Evolutionary conservation across 35 echinoderm and acorn worm species (phyloP), one percentile per base, ranked within the genome.

Genomic region (Strongylocentrotus purpuratus): DNA sequence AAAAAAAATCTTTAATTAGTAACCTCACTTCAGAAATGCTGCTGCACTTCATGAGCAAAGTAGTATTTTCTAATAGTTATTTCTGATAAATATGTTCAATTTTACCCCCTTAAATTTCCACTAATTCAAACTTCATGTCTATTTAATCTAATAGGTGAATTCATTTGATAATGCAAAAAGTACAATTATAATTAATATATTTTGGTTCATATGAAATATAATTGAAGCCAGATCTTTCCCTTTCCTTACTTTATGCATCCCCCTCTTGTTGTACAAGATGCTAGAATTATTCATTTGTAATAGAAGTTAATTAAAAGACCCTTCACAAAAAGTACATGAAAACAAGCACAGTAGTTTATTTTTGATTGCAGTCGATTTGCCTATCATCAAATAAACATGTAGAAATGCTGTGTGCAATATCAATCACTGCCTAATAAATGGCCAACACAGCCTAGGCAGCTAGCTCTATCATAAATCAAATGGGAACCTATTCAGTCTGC

Each of bases 331-430:
- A 25, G 65, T 78, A 78, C 65, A 78, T n/a, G 20, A 78, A 78
- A 28, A 22, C 65, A 7, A 22, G 61, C 18, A 70, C 0, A 70
- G 18, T 7, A 28, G 61, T 70, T 70, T 7, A 70, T 25, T 28
- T 70, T 78, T 78, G 4, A 78, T 78, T 25, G 65, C 25, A 78
- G 65, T 78, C 20, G 20, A n/a, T 28, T 78, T 28, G 65, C 28
- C 22, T 22, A 78, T n/a, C 65, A 78, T 28, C 65, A 78, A 78
- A 78, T 78, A 78, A 78, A 78, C 65, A n/a, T 78, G 65, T 28
- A 78, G 65, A 78, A 78, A 78, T 78, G 20, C 65, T 78, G 65
- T 78, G 65, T 78, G 65, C 28, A 78, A 78, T 78, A 78, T 78
- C 65, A 78, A 78, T 78, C 65, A 78, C 65, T 78, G 8, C 65